Base-by-base conservation (phyloP, 2,888 invertebrate species). In the Rugalucina vietnamica region DNA sequence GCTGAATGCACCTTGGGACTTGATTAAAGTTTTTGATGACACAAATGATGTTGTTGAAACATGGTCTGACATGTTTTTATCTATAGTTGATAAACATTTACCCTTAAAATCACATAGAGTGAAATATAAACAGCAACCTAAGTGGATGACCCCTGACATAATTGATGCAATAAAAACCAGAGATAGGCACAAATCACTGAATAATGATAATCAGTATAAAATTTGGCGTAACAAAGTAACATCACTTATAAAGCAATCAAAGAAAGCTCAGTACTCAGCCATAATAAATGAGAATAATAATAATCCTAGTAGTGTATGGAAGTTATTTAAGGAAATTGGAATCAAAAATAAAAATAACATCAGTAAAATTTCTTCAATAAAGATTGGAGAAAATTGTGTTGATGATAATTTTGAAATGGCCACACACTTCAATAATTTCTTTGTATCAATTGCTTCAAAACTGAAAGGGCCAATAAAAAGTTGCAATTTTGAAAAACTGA, bases 61-160 rank as follows among this genome's bases (percentile, higher is more conserved):
- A 24, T 73, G 73, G 73, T 50, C 73, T 29, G 1, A 24, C 5
- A 27, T 73, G 29, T 73, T 73, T 49, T 50, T 21, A 34, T 27
- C 29, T 18, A 32, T 32, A 18, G 49, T 49, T 3, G 32, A 32
- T 50, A 32, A 73, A 8, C 73, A 73, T 24, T 49, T 32, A 27
- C 49, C 73, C 34, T 29, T 50, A n/a, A 54, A 50, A 32, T n/a
- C 49, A 73, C 50, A 50, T 21, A 54, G 73, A 32, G 50, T 73
- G 3, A 73, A 73, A 29, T n/a, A 27, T 49, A 3, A 8, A 29
- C 49, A 73, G 21, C 73, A 73, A 21, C 49, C 73, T 29, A 54
- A 73, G n/a, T 73, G 73, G 73, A 10, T 73, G 29, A 54, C 49
- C 29, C 32, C 29, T 12, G 54, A 37, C 29, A 57, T 57, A 2